Evolutionary conservation across 2,113 vertebrate species (phyloP).

Genomic region (Chlorodrepanis virens): DNA sequence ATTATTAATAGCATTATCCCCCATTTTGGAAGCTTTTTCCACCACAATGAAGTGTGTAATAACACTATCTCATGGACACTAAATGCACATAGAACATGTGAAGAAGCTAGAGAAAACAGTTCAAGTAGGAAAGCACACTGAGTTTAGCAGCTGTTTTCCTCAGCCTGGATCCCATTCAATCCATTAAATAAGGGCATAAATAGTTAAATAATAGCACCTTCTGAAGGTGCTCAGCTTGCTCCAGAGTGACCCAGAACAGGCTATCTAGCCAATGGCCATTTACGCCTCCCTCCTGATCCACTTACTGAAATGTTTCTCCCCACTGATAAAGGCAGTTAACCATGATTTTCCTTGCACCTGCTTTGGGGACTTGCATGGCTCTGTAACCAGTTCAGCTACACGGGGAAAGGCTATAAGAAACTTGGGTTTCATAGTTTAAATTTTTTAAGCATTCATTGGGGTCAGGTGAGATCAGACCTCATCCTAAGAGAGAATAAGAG

Average conservation of each 20-base stretch:
- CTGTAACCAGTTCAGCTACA: neutral
- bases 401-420: neutral
- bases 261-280: neutral
- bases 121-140: neutral
- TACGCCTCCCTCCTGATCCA: neutral
- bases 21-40: neutral
- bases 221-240: neutral
- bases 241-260: neutral
- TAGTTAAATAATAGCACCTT: neutral
- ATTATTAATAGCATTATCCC: neutral
- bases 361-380: conserved; percentile 2
- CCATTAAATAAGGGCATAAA: neutral
- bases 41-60: neutral
- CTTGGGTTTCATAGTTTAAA: neutral
- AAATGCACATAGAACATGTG: neutral
- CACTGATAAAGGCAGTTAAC: neutral
- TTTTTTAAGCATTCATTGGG: neutral
- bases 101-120: neutral
- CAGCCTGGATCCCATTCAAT: neutral
- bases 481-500: neutral
- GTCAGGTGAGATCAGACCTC: neutral
- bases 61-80: neutral
- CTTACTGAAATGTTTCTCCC: neutral
- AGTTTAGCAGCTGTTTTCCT: neutral
- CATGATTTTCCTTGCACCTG: conserved; percentile 21